Evolutionary conservation across 1,140 invertebrate species (phyloP), one percentile per base, ranked within the genome.

Genomic region (Diploscapter pachys): DNA sequence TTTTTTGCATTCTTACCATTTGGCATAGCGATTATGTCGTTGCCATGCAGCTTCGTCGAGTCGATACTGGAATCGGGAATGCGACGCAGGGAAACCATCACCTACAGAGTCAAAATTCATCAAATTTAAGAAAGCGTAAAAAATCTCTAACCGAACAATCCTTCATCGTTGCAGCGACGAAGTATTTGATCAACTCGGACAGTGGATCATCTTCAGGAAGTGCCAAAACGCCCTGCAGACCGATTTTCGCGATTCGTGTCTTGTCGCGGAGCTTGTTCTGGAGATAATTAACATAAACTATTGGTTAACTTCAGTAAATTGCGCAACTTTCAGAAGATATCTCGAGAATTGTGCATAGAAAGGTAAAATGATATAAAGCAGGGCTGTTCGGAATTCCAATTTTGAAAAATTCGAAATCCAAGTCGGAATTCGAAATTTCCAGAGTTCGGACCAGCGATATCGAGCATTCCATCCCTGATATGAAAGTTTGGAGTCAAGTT

Each of bases 131-230:
- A 6, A 62, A 31, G 53, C 4, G 54, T 52, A 5, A 52, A 69
- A 61, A 50, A 56, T 79, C 68, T 76, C 80, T 82, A 59, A 84
- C 63, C 50, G 74, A 78, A 64, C 83, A 84, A 71, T 84, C 83
- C 65, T 85, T 85, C 71, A 85, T 79, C 8, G 84, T 85, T 4
- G 80, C 83, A n/a, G 84, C 81, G 5, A 85, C 59, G 59, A 85
- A 79, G 67, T 85, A 85, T 57, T 77, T 70, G 71, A 81, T 76
- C 4, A 85, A 64, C 31, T 83, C 72, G 6, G 81, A 77, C 49
- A 81, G 71, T 4, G 72, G n/a, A 13, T 85, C 82, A 4, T 63
- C 70, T 50, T 77, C 68, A 4, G 71, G 66, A 4, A 85, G 61
- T 56, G 83, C 81, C 5, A 85, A 59, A 59, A 85, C 81, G 6